Percentiles rank a stretch among this genome's conserved stretches.
Evolutionary conservation across 2,113 vertebrate genomes (phyloP).

Genomic region (Gasterosteus aculeatus): DNA sequence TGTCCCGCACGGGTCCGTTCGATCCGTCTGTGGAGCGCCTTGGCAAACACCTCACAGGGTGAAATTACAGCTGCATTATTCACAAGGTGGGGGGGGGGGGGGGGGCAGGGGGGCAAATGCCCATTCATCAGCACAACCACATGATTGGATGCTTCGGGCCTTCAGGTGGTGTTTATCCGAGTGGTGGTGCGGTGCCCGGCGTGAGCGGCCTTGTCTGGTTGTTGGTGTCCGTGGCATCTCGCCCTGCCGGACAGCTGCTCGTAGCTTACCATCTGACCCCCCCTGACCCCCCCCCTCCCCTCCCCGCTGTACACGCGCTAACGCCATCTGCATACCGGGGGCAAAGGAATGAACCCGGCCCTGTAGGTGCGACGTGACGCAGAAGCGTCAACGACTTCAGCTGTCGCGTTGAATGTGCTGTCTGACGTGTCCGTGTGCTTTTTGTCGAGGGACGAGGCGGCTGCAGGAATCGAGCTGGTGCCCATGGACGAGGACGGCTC

Average conservation of each 20-base stretch:
- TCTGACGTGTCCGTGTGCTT: conserved; percentile 32
- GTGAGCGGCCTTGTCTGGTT: conserved; percentile 26
- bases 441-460: conserved; percentile 21
- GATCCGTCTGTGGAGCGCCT: conserved; percentile 38
- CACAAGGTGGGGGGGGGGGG: background rate
- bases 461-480: background rate
- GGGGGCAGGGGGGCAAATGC: background rate
- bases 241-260: conserved; percentile 59
- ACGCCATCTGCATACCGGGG: conserved; percentile 38
- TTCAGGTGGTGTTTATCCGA: conserved; percentile 18
- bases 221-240: conserved; percentile 3
- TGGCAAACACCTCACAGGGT: conserved; percentile 44
- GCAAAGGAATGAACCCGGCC: conserved; percentile 25
- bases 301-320: conserved; percentile 30
- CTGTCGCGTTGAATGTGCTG: background rate
- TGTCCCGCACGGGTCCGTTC: conserved; percentile 46
- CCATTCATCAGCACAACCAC: conserved; percentile 31
- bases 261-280: conserved; percentile 18
- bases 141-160: conserved; percentile 46
- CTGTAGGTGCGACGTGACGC: conserved; percentile 16
- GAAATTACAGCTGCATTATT: conserved; percentile 43
- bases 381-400: conserved; percentile 1
- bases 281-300: background rate
- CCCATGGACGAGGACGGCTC: conserved; percentile 67
- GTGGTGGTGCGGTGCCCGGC: conserved; percentile 11